phyloP scores from a whole-genome alignment of 2,888 invertebrate genomes.

The Diarsia rubi region DNA sequence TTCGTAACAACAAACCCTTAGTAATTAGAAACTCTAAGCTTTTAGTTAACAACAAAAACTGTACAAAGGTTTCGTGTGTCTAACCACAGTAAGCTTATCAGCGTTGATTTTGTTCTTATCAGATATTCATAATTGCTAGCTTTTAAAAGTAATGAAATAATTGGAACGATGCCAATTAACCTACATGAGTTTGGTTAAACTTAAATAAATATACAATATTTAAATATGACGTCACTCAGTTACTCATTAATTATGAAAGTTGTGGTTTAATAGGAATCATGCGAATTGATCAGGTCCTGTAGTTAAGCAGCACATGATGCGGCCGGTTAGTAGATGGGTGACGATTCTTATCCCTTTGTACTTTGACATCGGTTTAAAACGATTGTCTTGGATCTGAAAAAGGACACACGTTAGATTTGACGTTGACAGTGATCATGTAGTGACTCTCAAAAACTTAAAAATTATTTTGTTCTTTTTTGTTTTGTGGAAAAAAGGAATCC shows the following conservation, averaged over 20 bases:
- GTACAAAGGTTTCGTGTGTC: constrained; percentile 68
- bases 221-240: constrained; percentile 5
- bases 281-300: neutral
- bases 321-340: neutral
- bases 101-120: constrained; percentile 67
- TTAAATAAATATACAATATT: constrained; percentile 44
- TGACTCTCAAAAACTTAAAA: neutral
- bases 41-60: constrained; percentile 48
- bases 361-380: neutral
- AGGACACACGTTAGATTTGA: neutral
- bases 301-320: neutral
- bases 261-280: neutral
- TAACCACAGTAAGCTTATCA: constrained; percentile 70
- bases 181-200: constrained; percentile 54
- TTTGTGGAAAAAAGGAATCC: neutral
- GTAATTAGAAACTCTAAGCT: constrained; percentile 45
- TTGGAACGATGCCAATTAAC: constrained; percentile 63
- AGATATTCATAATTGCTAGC: constrained; percentile 69
- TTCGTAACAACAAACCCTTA: constrained; percentile 33
- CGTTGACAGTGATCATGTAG: neutral
- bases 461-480: too few relatives aligned
- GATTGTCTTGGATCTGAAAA: neutral
- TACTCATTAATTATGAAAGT: constrained; percentile 33
- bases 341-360: neutral
- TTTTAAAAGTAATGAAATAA: constrained; percentile 67